Evolutionary conservation across 1,140 invertebrate species (phyloP), one percentile per base, ranked within the genome.

Genomic region (Dreissena polymorpha): DNA sequence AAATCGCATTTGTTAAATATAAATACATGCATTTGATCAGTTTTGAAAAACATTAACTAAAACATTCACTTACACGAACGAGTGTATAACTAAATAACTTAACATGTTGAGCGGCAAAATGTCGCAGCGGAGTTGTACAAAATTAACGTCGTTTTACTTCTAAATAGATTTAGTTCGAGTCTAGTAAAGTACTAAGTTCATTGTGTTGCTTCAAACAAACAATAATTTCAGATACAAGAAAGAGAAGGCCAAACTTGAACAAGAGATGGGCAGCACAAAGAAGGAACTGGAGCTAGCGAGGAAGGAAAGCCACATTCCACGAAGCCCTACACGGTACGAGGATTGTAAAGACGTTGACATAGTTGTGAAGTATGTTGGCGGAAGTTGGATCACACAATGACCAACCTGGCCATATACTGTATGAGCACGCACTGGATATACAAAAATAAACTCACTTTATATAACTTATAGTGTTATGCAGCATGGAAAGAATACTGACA

Each of bases 211-310:
- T 71, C 51, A 14, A 10, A 63, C 51, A 18, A 39, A 5, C 57
- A 60, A n/a, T n/a, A n/a, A 18, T 76, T 70, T 39, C 53, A 80
- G 78, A 65, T 53, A 16, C 10, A 80, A 72, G 55, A 67, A 68
- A 25, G 78, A 80, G 21, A 80, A 80, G 21, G 78, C 70, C 67
- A 18, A 68, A 23, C 18, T 57, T 18, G 78, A 80, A 29, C 65
- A 80, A 12, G 72, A 39, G 3, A 53, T 80, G 50, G 60, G 25
- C 14, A 53, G 49, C 25, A 80, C 78, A 10, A 80, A 3, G 25
- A 80, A 80, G 29, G 78, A 80, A 65, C 69, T 80, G 14, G 78
- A 80, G 50, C 39, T 80, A 39, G 78, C 78, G 7, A 80, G 25
- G 27, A 71, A 64, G 55, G 78, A 80, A 53, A 80, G 78, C 53